Conservation (phyloP, 2,797 vertebrate genomes). For the Artibeus lituratus region DNA sequence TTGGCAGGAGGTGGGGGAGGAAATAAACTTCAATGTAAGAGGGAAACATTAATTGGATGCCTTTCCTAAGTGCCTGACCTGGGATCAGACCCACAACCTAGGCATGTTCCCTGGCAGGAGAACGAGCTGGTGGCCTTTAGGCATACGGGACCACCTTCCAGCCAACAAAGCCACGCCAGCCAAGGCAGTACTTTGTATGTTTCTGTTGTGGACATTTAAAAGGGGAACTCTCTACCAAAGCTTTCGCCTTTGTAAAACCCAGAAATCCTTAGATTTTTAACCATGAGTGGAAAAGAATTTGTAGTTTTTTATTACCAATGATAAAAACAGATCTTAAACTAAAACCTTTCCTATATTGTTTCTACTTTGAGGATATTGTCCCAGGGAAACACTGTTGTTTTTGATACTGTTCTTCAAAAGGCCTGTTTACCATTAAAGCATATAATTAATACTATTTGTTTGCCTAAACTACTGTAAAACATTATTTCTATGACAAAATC, state of each 20-base stretch:
- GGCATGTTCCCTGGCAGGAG: not conserved
- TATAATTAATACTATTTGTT: not conserved
- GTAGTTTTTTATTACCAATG: not conserved
- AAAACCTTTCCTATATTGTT: not conserved
- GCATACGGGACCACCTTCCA: not conserved
- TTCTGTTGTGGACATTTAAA: not conserved
- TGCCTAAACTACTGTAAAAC: not conserved
- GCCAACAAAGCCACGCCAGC: not conserved
- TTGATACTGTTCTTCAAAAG: not conserved
- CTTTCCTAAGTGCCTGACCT: not conserved
- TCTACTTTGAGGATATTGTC: not conserved
- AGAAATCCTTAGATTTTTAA: not conserved
- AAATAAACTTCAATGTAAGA: not conserved
- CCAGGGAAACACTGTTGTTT: not conserved
- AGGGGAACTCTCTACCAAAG: not conserved
- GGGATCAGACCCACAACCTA: not conserved
- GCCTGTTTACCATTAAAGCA: not conserved
- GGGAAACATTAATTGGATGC: not conserved
- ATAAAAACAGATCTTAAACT: not conserved
- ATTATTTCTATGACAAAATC: constrained; percentile 11
- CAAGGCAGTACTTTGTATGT: not conserved
- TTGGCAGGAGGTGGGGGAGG: no score
- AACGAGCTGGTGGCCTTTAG: not conserved
- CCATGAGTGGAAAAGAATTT: not conserved
- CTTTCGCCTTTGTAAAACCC: not conserved